phyloP scores from a whole-genome alignment of 2,888 invertebrate species.

The Andrena marginata region DNA sequence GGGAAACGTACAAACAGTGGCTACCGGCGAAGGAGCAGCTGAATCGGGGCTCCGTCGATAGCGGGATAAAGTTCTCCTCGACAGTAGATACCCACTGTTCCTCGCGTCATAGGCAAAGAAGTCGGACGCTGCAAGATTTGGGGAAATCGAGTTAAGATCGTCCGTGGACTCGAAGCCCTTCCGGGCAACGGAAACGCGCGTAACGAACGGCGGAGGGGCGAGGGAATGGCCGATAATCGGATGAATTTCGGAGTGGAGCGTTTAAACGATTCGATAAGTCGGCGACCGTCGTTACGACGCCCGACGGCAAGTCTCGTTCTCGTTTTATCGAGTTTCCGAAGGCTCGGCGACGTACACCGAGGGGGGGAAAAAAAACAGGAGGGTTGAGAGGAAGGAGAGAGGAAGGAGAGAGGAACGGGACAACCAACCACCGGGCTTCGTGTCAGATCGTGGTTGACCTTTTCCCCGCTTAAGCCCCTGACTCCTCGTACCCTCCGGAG shows the following conservation, averaged over 20 bases:
- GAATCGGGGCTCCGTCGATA: constrained; percentile 13
- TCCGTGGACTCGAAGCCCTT: neutral
- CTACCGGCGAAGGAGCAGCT: neutral
- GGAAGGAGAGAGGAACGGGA: constrained; percentile 18
- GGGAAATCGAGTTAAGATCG: constrained; percentile 22
- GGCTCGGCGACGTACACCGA: neutral
- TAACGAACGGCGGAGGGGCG: constrained; percentile 18
- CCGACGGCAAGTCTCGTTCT: constrained; percentile 50
- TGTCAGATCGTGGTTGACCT: constrained; percentile 71
- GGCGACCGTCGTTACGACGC: constrained; percentile 47
- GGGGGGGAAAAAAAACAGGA: neutral
- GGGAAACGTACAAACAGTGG: constrained; percentile 21
- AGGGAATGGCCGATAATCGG: constrained; percentile 57
- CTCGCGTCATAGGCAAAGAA: neutral
- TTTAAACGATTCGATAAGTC: constrained; percentile 69
- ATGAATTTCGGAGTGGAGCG: constrained; percentile 51
- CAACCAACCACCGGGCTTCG: constrained; percentile 51
- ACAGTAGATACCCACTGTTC: neutral
- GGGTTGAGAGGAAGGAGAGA: constrained; percentile 15
- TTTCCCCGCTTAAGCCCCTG: constrained; percentile 65
- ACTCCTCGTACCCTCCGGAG: constrained; percentile 55
- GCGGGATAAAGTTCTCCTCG: neutral
- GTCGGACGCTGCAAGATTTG: too few relatives aligned
- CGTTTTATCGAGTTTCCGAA: constrained; percentile 28
- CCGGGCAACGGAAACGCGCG: constrained; percentile 4